These are phyloP conservation scores for Apostichopus californicus DNA, from an alignment of 35 echinoderm and acorn worm species.

Conservation along the genomic window DNA sequence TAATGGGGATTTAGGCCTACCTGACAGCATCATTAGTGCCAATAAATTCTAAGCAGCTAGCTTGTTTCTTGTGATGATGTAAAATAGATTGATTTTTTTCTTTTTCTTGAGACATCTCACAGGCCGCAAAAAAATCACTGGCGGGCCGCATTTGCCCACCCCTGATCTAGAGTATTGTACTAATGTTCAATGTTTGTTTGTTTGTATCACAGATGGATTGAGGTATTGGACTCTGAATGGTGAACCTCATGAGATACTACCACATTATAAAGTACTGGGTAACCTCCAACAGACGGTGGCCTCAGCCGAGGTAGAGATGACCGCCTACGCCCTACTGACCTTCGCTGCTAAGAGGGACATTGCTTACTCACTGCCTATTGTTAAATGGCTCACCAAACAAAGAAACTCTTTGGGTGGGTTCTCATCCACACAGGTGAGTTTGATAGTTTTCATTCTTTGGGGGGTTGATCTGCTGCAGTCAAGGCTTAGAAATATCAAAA, in stretches of 20 bases:
- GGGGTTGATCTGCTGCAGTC: too few species aligned
- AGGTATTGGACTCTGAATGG: slow-evolving; percentile 90
- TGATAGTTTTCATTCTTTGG: too few species aligned
- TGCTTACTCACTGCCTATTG: slow-evolving; percentile 91
- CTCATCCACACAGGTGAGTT: slow-evolving; percentile 87
- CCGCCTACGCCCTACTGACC: slow-evolving; percentile 88
- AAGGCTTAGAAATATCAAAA: too few species aligned
- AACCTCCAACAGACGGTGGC: slow-evolving; percentile 80
- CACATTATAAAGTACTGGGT: slow-evolving; percentile 66
- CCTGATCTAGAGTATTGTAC: too few species aligned
- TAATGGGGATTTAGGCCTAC: too few species aligned
- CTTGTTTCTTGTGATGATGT: too few species aligned
- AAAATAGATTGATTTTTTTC: too few species aligned
- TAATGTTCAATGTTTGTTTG: neutral
- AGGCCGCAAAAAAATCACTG: too few species aligned
- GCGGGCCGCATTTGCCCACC: too few species aligned
- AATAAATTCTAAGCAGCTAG: too few species aligned
- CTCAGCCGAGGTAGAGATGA: slow-evolving; percentile 98
- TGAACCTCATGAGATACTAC: slow-evolving; percentile 79
- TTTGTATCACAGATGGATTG: slow-evolving; percentile 57
- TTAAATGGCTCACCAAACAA: slow-evolving; percentile 97
- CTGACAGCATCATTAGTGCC: too few species aligned
- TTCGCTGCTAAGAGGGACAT: slow-evolving; percentile 87
- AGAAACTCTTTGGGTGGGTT: slow-evolving; percentile 94
- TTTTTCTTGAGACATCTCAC: neutral